Conservation (phyloP, 64 coral and sea anemone genomes). For the Montipora efflorescens region DNA sequence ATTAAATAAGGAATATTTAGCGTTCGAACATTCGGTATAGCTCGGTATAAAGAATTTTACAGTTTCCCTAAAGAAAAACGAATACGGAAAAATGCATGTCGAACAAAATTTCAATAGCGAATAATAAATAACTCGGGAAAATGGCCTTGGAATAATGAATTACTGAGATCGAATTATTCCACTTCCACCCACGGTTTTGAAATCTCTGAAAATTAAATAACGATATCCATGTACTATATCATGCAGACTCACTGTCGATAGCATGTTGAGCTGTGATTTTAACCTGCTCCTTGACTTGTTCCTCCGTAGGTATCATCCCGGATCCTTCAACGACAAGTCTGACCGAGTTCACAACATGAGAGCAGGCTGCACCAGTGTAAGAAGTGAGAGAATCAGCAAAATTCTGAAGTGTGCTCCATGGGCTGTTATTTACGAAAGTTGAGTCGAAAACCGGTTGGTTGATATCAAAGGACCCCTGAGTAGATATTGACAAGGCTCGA, state of each 20-base stretch:
- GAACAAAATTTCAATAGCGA: too few species aligned
- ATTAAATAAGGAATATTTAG: too few species aligned
- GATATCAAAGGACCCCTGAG: background rate
- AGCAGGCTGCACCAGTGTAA: background rate
- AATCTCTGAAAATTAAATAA: too few species aligned
- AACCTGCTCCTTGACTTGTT: constrained; percentile 20
- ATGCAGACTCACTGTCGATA: constrained; percentile 50
- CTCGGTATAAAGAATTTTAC: too few species aligned
- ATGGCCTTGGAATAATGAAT: too few species aligned
- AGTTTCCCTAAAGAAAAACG: too few species aligned
- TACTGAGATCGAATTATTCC: too few species aligned
- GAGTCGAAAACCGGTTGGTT: background rate
- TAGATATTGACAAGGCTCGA: background rate
- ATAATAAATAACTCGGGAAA: too few species aligned
- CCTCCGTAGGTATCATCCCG: background rate
- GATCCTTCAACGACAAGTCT: background rate
- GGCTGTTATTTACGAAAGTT: background rate
- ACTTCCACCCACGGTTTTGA: too few species aligned
- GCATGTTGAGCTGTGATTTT: constrained; percentile 34
- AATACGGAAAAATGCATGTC: too few species aligned
- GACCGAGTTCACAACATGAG: background rate
- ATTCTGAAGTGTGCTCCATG: background rate
- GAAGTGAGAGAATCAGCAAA: background rate
- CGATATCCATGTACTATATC: too few species aligned
- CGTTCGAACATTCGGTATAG: too few species aligned